phyloP scores from a whole-genome alignment of 2,797 vertebrate genomes.

The Margarornis squamiger region DNA sequence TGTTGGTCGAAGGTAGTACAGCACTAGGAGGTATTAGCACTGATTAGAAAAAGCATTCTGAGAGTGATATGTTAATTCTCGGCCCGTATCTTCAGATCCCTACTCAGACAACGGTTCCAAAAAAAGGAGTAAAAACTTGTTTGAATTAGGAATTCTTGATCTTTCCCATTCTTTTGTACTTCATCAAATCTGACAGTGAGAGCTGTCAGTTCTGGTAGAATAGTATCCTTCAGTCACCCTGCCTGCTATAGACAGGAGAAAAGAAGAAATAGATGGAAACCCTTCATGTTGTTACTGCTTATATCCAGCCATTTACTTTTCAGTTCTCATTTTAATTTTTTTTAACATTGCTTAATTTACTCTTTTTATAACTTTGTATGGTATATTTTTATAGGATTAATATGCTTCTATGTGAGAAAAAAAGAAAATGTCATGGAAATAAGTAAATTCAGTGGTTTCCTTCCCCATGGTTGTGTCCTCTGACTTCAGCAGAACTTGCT shows the following conservation, averaged over 20 bases:
- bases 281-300: neutral
- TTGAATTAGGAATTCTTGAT: constrained; percentile 17
- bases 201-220: constrained; percentile 24
- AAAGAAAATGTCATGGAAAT: neutral
- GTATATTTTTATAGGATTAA: neutral
- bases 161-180: constrained; percentile 8
- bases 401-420: neutral
- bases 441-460: neutral
- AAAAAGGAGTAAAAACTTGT: constrained; percentile 2
- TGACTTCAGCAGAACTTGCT: neutral
- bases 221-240: neutral
- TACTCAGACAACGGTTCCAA: neutral
- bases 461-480: neutral
- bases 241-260: neutral
- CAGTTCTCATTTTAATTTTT: neutral
- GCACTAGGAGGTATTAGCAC: neutral
- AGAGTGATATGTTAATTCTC: neutral
- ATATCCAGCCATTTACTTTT: neutral
- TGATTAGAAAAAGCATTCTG: neutral
- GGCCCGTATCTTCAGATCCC: neutral
- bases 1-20: neutral
- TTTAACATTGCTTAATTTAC: neutral
- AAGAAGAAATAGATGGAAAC: neutral
- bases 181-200: neutral
- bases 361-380: neutral